These are phyloP conservation scores for Drosophila insularis DNA, from an alignment of 1,140 invertebrate species.

Conservation along the genomic window DNA sequence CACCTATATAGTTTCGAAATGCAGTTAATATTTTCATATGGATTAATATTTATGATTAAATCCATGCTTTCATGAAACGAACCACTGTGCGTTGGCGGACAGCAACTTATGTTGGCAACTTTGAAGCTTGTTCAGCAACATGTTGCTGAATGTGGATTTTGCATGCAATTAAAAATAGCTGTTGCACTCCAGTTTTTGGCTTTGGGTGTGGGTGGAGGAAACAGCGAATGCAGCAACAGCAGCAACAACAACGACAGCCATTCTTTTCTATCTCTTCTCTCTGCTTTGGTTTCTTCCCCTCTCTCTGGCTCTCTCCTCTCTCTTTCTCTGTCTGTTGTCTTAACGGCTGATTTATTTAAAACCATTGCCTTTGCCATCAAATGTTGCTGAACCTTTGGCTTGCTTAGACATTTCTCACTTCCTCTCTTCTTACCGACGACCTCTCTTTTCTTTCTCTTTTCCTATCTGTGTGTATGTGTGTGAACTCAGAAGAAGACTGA, in stretches of 20 bases:
- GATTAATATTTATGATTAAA: too few relatives aligned
- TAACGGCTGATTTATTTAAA: slow-evolving; percentile 73
- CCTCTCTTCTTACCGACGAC: neutral
- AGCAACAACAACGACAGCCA: slow-evolving; percentile 60
- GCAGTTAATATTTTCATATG: too few relatives aligned
- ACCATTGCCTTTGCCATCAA: slow-evolving; percentile 53
- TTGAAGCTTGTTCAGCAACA: slow-evolving; percentile 42
- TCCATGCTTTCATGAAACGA: neutral
- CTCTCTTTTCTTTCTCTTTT: neutral
- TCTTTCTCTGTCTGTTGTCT: slow-evolving; percentile 35
- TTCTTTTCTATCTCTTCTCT: slow-evolving; percentile 45
- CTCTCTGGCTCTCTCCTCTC: slow-evolving; percentile 2
- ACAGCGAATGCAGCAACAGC: slow-evolving; percentile 36
- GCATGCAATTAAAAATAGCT: slow-evolving; percentile 74
- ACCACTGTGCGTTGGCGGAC: neutral
- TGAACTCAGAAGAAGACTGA: slow-evolving; percentile 23
- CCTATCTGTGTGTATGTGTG: neutral
- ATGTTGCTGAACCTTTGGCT: slow-evolving; percentile 74
- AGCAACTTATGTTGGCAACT: slow-evolving; percentile 22
- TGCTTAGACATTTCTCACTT: slow-evolving; percentile 54
- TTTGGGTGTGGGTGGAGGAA: slow-evolving; percentile 56
- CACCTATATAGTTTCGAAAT: too few relatives aligned
- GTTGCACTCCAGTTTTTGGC: slow-evolving; percentile 61
- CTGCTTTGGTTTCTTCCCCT: slow-evolving; percentile 2
- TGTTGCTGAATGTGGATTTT: slow-evolving; percentile 58